A percentile compares a stretch with the other conserved stretches of the same genome.
These are phyloP conservation scores for Nomia melanderi DNA, from an alignment of 1,140 invertebrate species.

Conservation along the genomic window DNA sequence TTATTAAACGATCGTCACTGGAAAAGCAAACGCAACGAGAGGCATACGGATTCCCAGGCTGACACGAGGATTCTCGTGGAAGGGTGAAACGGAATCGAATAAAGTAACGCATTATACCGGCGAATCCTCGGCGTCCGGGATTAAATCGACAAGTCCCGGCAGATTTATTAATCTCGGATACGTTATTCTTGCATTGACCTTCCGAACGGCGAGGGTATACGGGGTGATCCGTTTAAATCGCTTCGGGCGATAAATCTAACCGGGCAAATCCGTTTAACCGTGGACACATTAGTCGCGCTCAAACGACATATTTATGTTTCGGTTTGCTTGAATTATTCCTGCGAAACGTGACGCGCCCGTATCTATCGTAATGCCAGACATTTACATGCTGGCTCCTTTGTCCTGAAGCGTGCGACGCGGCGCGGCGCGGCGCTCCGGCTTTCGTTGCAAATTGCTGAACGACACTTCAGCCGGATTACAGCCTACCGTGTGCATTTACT, in stretches of 20 bases:
- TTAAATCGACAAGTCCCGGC: constrained; percentile 19
- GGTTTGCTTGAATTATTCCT: constrained; percentile 32
- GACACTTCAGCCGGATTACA: not conserved
- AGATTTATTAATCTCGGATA: constrained; percentile 37
- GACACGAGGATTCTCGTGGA: too few relatives aligned
- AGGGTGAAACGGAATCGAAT: not conserved
- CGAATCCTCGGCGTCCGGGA: not conserved
- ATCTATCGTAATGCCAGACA: not conserved
- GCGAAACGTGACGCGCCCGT: not conserved
- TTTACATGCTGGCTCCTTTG: constrained; percentile 12
- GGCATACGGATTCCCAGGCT: too few relatives aligned
- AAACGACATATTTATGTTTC: constrained; percentile 49
- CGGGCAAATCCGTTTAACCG: constrained; percentile 48
- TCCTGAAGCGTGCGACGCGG: not conserved
- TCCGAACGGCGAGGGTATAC: not conserved
- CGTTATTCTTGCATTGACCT: constrained; percentile 39
- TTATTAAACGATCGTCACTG: too few relatives aligned
- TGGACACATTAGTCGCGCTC: constrained; percentile 41
- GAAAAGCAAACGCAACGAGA: too few relatives aligned
- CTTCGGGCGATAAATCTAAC: constrained; percentile 35
- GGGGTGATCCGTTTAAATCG: constrained; percentile 24
- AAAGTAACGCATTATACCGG: not conserved
- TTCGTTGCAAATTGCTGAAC: not conserved
- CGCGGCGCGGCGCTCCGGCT: not conserved
- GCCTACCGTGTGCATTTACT: not conserved